phyloP scores from a whole-genome alignment of 2,888 invertebrate genomes.

The Apamea sordens region DNA sequence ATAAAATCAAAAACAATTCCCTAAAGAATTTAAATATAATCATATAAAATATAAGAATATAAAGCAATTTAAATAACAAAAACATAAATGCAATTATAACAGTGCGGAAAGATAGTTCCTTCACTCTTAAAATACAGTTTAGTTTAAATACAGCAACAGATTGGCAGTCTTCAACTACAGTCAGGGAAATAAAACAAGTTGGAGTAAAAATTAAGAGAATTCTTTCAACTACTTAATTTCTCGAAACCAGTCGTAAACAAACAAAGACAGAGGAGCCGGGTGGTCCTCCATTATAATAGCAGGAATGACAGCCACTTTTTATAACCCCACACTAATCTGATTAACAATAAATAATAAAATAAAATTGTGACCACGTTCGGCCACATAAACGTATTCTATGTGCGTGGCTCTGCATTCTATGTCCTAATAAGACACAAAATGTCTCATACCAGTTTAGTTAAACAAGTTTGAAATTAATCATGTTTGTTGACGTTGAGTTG shows the following conservation, averaged over 20 bases:
- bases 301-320: constrained; percentile 76
- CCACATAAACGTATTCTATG: constrained; percentile 58
- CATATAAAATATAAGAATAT: too few species aligned
- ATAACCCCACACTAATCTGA: constrained; percentile 77
- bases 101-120: too few species aligned
- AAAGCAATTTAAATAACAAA: too few species aligned
- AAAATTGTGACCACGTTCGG: constrained; percentile 61
- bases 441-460: constrained; percentile 4
- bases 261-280: constrained; percentile 74
- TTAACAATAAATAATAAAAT: constrained; percentile 77
- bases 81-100: too few species aligned
- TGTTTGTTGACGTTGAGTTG: not conserved
- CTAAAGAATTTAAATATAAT: too few species aligned
- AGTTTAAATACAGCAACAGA: too few species aligned
- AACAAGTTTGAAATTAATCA: constrained; percentile 28
- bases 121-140: too few species aligned
- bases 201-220: constrained; percentile 1
- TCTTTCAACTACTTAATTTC: constrained; percentile 34
- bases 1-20: too few species aligned
- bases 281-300: constrained; percentile 76
- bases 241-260: constrained; percentile 62
- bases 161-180: too few species aligned
- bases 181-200: constrained; percentile 22
- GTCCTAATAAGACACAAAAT: constrained; percentile 37
- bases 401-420: constrained; percentile 57